Base-by-base conservation (phyloP, 1,140 invertebrate species). In the Andricus grossulariae region DNA sequence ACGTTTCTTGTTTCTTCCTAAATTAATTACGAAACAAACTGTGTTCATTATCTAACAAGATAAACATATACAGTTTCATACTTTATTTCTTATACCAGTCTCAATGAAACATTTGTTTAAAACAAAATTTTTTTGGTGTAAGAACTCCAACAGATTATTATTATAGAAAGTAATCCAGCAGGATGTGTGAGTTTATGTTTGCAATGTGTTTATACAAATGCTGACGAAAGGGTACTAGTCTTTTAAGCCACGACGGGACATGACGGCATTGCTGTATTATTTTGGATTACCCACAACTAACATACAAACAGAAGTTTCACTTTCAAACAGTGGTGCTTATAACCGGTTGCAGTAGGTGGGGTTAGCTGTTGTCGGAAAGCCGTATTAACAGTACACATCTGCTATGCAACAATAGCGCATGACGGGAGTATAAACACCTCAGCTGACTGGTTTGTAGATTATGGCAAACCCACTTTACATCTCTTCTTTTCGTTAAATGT, bases 271-370 rank as follows among this genome's bases (percentile, higher is more conserved):
- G 82, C 72, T 79, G 83, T 87, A 88, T 89, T 89, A 89, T 89
- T 89, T 84, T 75, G 88, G 88, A 89, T 90, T 90, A 90, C 83
- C 84, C 79, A 84, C 83, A 87, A 88, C 85, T 88, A 86, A 86
- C 85, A 84, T 87, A 86, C 87, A 88, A 90, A 89, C 89, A 88
- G 86, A 90, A 90, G 89, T 90, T 90, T 90, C 87, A 88, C 88
- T 90, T 90, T 88, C 88, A 79, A 85, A 88, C 84, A 76, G 82
- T 75, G 84, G 77, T 80, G 85, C 84, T 81, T 86, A 86, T 84
- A 82, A 80, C 82, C 78, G 82, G 74, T 85, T 85, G 79, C 83
- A 79, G 81, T 84, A 80, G 77, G 77, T 78, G 81, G 70, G 77
- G 84, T 77, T 77, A 80, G 72, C 79, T 87, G 86, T 87, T 89